phyloP scores from a whole-genome alignment of 2,113 vertebrate genomes.

The Strix aluco region DNA sequence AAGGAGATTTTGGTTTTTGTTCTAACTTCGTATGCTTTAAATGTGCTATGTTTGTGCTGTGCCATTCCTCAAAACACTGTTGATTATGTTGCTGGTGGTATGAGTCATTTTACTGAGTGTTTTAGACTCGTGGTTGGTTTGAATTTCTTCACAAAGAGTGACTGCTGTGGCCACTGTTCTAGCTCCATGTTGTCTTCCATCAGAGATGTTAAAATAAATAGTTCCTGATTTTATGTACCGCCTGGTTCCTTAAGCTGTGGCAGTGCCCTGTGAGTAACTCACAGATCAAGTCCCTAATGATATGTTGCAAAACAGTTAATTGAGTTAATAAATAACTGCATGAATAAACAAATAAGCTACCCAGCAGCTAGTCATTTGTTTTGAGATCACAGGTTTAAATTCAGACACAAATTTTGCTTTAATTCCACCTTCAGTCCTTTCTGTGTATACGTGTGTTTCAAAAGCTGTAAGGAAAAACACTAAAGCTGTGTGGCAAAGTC shows the following conservation, averaged over 20 bases:
- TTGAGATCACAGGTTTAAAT: not conserved
- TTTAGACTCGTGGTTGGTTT: not conserved
- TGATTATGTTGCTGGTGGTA: not conserved
- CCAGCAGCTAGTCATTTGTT: not conserved
- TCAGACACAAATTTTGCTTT: not conserved
- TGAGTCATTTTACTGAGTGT: not conserved
- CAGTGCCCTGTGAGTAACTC: not conserved
- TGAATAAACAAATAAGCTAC: not conserved
- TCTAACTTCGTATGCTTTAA: not conserved
- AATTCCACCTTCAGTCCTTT: not conserved
- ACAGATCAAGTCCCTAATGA: accelerated
- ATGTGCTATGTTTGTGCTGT: not conserved
- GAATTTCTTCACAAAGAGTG: not conserved
- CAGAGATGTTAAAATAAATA: not conserved
- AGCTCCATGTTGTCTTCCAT: not conserved
- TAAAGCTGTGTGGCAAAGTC: not conserved
- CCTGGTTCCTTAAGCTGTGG: not conserved
- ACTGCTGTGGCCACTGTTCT: not conserved
- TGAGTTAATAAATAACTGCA: not conserved
- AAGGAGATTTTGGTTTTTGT: not conserved
- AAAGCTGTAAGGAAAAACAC: not conserved
- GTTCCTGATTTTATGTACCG: not conserved
- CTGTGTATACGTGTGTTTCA: not conserved
- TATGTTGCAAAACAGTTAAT: not conserved
- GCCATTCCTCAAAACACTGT: not conserved